Evolutionary conservation across 2,888 invertebrate species (phyloP).

Genomic region (Drosophila fungiperda): DNA sequence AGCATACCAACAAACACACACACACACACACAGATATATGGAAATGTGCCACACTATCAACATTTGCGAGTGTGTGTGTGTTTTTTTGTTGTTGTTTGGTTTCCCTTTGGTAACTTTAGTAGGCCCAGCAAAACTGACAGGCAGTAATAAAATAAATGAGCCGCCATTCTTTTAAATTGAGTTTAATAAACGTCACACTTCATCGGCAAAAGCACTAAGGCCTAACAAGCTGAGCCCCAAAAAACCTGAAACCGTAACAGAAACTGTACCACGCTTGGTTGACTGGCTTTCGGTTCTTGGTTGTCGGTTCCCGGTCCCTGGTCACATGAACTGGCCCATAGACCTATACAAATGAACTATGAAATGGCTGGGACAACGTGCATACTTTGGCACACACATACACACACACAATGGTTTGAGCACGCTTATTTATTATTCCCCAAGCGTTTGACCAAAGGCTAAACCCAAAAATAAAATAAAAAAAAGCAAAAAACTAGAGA

Average conservation of each 20-base stretch:
- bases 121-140: slow-evolving; percentile 64
- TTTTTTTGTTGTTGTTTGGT: slow-evolving; percentile 44
- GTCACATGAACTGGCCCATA: slow-evolving; percentile 19
- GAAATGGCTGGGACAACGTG: slow-evolving; percentile 77
- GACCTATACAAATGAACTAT: slow-evolving; percentile 77
- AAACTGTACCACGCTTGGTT: slow-evolving; percentile 69
- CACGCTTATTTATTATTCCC: slow-evolving; percentile 81
- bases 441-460: slow-evolving; percentile 79
- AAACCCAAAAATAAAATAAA: slow-evolving; percentile 50
- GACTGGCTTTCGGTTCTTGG: slow-evolving; percentile 34
- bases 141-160: slow-evolving; percentile 80
- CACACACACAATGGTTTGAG: slow-evolving; percentile 32
- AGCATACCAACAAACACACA: slow-evolving; percentile 7
- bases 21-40: slow-evolving; percentile 36
- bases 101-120: slow-evolving; percentile 68
- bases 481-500: slow-evolving; percentile 31
- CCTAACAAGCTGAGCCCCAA: slow-evolving; percentile 49
- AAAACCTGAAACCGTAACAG: slow-evolving; percentile 53
- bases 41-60: slow-evolving; percentile 73
- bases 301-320: slow-evolving; percentile 14
- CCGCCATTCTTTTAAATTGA: slow-evolving; percentile 81
- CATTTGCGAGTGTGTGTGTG: slow-evolving; percentile 43
- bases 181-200: slow-evolving; percentile 81
- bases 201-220: slow-evolving; percentile 75
- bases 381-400: slow-evolving; percentile 60